Conservation (phyloP, 2,113 vertebrate genomes). For the Fregetta grallaria region DNA sequence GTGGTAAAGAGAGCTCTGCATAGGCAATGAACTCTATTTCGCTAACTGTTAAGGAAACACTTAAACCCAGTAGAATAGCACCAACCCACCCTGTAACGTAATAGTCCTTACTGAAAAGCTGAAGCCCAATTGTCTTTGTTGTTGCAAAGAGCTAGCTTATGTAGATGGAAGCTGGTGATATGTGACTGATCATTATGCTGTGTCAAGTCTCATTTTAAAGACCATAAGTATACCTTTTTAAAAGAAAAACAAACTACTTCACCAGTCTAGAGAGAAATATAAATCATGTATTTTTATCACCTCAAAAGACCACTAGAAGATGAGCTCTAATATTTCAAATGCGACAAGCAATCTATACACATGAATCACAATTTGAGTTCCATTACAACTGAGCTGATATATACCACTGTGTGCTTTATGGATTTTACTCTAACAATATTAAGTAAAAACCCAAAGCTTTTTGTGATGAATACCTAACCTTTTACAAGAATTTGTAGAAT, state of each 20-base stretch:
- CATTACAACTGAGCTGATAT: conserved; percentile 48
- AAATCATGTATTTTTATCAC: conserved; percentile 75
- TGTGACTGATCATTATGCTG: conserved; percentile 47
- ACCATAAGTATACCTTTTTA: conserved; percentile 67
- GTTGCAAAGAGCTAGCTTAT: not conserved
- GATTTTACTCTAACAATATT: conserved; percentile 32
- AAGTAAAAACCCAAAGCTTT: conserved; percentile 10
- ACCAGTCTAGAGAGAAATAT: conserved; percentile 45
- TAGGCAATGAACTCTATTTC: not conserved
- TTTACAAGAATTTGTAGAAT: not conserved
- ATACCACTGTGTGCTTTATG: conserved; percentile 26
- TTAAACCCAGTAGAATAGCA: not conserved
- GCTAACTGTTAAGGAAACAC: not conserved
- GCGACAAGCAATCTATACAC: conserved; percentile 67
- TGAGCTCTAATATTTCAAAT: conserved; percentile 77
- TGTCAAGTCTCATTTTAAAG: conserved; percentile 74
- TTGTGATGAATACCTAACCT: conserved; percentile 13
- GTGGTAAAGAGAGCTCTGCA: not conserved
- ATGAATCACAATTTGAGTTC: conserved; percentile 70
- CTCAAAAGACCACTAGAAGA: conserved; percentile 69
- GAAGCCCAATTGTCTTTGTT: not conserved
- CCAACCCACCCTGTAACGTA: not conserved
- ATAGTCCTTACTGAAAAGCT: not conserved
- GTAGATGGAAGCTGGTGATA: conserved; percentile 30
- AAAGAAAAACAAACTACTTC: conserved; percentile 70